Conservation (phyloP, 1,140 invertebrate genomes). For the Lepidurus couesii region DNA sequence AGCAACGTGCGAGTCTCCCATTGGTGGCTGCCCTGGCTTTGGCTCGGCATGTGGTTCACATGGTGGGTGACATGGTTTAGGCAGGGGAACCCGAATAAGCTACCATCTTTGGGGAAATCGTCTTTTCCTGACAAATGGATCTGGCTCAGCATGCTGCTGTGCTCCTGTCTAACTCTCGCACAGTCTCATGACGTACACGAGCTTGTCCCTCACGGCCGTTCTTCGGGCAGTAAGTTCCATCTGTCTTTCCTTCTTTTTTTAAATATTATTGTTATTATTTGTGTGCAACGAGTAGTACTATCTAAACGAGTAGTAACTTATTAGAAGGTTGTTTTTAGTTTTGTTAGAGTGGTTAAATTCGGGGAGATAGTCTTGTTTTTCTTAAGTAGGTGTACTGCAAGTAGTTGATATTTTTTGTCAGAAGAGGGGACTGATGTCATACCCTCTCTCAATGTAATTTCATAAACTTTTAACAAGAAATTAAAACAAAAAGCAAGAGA, state of each 20-base stretch:
- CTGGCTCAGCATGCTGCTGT: slow-evolving; percentile 1
- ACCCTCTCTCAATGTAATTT: no score
- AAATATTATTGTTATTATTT: background rate
- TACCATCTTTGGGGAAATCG: background rate
- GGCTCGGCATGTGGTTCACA: background rate
- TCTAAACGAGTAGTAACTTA: no score
- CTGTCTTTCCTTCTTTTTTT: background rate
- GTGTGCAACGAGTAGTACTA: background rate
- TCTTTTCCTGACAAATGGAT: slow-evolving; percentile 9
- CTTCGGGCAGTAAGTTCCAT: background rate
- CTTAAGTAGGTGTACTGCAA: no score
- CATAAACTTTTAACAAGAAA: no score
- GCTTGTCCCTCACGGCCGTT: background rate
- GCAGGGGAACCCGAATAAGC: background rate
- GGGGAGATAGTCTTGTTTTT: no score
- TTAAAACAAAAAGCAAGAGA: no score
- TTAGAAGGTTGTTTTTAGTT: no score
- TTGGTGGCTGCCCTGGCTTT: background rate
- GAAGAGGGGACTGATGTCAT: no score
- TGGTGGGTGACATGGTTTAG: slow-evolving; percentile 7
- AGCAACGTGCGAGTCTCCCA: background rate
- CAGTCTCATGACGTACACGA: background rate
- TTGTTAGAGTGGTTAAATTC: no score
- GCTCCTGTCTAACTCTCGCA: background rate
- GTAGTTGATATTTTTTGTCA: no score